These are phyloP conservation scores for Dasypolia templi DNA, from an alignment of 2,888 invertebrate species.

Conservation along the genomic window DNA sequence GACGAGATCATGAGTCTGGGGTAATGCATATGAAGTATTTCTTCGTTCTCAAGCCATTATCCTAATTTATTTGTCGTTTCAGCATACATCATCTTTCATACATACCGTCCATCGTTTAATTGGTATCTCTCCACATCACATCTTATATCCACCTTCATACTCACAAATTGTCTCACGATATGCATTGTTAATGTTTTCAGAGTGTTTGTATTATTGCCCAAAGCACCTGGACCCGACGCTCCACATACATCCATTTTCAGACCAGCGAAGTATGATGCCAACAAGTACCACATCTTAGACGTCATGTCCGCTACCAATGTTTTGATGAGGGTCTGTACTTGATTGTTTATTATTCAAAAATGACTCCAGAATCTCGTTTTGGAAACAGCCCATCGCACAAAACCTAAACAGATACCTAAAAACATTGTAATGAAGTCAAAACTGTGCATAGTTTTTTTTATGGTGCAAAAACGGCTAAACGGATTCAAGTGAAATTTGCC, in stretches of 20 bases:
- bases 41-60: neutral
- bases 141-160: neutral
- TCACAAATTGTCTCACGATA: no score
- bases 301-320: constrained; percentile 71
- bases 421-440: neutral
- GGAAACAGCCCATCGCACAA: neutral
- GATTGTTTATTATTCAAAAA: neutral
- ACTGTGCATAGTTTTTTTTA: no score
- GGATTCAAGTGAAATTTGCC: neutral
- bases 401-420: neutral
- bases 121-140: no score
- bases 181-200: constrained; percentile 63
- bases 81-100: neutral
- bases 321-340: constrained; percentile 73
- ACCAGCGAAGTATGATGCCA: constrained; percentile 86
- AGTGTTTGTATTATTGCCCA: constrained; percentile 75
- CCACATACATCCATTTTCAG: constrained; percentile 89
- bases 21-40: constrained; percentile 57
- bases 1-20: constrained; percentile 76
- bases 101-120: neutral
- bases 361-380: neutral
- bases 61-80: no score
- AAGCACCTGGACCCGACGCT: constrained; percentile 72
- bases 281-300: constrained; percentile 78
- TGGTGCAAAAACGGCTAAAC: no score